A percentile compares a stretch with the other conserved stretches of the same genome.
phyloP scores from a whole-genome alignment of 2,113 vertebrate genomes.

The Mola mola region DNA sequence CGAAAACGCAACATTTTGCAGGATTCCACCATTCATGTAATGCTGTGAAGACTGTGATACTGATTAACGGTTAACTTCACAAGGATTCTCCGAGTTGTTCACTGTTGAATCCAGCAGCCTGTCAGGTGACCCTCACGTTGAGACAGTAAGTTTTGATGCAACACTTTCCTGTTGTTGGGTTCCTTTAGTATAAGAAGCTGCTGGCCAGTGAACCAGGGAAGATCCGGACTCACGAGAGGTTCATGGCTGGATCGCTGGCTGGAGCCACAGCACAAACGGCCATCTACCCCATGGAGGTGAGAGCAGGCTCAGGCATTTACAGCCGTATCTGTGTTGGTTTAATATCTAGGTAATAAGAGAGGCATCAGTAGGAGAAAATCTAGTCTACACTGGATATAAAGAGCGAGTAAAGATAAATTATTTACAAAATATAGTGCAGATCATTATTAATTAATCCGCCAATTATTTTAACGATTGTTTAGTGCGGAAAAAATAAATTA shows the following conservation, averaged over 20 bases:
- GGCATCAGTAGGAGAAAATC: too few relatives aligned
- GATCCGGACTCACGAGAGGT: constrained; percentile 87
- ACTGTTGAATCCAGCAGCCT: too few relatives aligned
- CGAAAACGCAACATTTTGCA: too few relatives aligned
- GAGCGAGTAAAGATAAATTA: too few relatives aligned
- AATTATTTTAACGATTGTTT: too few relatives aligned
- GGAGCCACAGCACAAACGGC: constrained; percentile 95
- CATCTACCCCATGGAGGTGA: constrained; percentile 98
- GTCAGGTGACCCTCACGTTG: not conserved
- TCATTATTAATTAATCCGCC: too few relatives aligned
- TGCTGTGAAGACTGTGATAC: too few relatives aligned
- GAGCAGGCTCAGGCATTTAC: constrained; percentile 24
- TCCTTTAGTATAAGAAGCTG: constrained; percentile 91
- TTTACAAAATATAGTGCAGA: too few relatives aligned
- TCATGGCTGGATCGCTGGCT: constrained; percentile 94
- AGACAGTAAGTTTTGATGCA: not conserved
- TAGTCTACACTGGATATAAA: too few relatives aligned
- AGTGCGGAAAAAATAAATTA: too few relatives aligned
- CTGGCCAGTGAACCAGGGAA: constrained; percentile 88
- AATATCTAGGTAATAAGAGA: not conserved
- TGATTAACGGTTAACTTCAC: not conserved
- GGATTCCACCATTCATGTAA: too few relatives aligned
- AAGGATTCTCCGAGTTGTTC: not conserved
- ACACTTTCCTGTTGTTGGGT: constrained; percentile 9
- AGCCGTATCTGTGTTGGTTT: not conserved